Conservation (phyloP, 2,888 invertebrate genomes). For the Tromatobia lineatoria region DNA sequence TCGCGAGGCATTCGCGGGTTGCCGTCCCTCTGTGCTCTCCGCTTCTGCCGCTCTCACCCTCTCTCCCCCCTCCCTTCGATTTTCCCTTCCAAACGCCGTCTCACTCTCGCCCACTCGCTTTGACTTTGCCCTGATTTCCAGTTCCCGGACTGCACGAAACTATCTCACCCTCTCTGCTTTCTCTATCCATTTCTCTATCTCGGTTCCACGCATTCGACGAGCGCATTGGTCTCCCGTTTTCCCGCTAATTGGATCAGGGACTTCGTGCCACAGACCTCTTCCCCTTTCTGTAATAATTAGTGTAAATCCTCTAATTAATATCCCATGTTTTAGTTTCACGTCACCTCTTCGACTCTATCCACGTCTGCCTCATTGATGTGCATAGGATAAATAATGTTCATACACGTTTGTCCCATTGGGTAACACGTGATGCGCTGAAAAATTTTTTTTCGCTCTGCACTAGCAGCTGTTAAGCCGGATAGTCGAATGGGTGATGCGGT, state of each 20-base stretch:
- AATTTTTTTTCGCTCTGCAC: neutral
- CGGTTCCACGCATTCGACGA: slow-evolving; percentile 37
- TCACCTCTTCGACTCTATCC: slow-evolving; percentile 55
- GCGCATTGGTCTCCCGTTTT: slow-evolving; percentile 68
- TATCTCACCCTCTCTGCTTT: slow-evolving; percentile 9
- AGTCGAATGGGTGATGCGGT: neutral
- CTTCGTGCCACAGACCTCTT: slow-evolving; percentile 29
- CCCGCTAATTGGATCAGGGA: slow-evolving; percentile 77
- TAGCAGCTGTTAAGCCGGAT: neutral
- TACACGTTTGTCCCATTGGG: neutral
- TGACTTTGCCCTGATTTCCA: slow-evolving; percentile 62
- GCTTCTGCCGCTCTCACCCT: slow-evolving; percentile 1
- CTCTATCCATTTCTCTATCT: slow-evolving; percentile 14
- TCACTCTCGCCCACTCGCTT: slow-evolving; percentile 32
- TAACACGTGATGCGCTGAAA: neutral
- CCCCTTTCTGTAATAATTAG: slow-evolving; percentile 74
- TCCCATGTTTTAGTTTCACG: slow-evolving; percentile 78
- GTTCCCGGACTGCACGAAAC: slow-evolving; percentile 20
- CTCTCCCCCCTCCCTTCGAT: slow-evolving; percentile 34
- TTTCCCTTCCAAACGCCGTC: slow-evolving; percentile 48
- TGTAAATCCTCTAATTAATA: slow-evolving; percentile 79
- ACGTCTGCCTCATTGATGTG: neutral
- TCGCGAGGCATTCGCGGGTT: slow-evolving; percentile 58
- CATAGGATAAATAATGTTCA: neutral
- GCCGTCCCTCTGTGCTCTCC: slow-evolving; percentile 14